A percentile compares a stretch with the other conserved stretches of the same genome.
phyloP scores from a whole-genome alignment of 2,888 invertebrate genomes.

The Caenorhabditis zanzibari region DNA sequence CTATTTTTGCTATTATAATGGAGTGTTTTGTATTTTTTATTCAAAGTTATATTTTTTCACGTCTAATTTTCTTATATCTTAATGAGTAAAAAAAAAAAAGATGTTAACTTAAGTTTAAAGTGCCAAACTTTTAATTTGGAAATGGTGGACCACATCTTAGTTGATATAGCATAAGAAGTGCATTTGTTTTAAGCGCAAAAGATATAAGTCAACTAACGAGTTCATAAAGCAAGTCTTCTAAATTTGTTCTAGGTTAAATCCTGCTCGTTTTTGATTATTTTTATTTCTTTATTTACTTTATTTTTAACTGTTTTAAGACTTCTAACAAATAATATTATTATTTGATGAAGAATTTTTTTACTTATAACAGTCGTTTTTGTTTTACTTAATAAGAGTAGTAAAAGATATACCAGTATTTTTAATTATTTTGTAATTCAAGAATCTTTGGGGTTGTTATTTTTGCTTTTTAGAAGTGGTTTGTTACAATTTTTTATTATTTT shows the following conservation, averaged over 20 bases:
- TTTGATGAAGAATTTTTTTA: constrained; percentile 73
- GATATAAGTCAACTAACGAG: constrained; percentile 75
- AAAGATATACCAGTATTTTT: constrained; percentile 69
- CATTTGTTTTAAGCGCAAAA: constrained; percentile 79
- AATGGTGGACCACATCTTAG: constrained; percentile 79
- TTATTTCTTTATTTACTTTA: constrained; percentile 67
- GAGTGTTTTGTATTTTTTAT: constrained; percentile 80
- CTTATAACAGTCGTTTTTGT: constrained; percentile 71
- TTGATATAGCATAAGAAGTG: constrained; percentile 79
- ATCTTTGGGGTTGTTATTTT: constrained; percentile 71
- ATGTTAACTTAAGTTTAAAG: constrained; percentile 78
- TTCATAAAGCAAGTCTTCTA: constrained; percentile 76
- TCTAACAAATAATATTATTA: constrained; percentile 63
- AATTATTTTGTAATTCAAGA: constrained; percentile 75
- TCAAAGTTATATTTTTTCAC: constrained; percentile 78
- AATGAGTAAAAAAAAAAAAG: constrained; percentile 75
- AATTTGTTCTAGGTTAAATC: constrained; percentile 74
- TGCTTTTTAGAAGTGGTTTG: constrained; percentile 62
- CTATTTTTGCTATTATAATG: constrained; percentile 75
- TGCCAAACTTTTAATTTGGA: constrained; percentile 77
- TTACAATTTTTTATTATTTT: constrained; percentile 72
- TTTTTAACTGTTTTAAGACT: constrained; percentile 62
- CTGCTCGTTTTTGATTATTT: constrained; percentile 75
- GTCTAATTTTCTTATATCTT: constrained; percentile 77
- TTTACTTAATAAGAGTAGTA: constrained; percentile 68